Conservation (phyloP, 2,113 vertebrate species). For the Tursiops truncatus region DNA sequence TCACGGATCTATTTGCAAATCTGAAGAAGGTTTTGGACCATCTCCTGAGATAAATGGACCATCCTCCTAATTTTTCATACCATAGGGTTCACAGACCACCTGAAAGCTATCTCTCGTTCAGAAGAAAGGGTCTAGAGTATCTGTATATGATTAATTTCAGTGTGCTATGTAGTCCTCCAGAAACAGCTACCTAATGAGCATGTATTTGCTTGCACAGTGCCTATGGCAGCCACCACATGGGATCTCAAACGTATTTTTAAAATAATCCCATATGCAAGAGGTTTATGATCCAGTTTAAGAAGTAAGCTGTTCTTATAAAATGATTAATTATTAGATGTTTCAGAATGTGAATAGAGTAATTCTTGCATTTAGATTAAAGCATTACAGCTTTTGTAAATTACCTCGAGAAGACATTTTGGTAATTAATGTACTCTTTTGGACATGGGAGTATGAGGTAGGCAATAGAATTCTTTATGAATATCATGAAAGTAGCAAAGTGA, state of each 20-base stretch:
- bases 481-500: slow-evolving; percentile 1
- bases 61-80: slow-evolving; percentile 9
- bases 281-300: slow-evolving; percentile 19
- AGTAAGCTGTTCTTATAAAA: neutral
- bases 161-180: neutral
- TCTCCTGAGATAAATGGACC: neutral
- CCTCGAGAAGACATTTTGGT: neutral
- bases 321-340: neutral
- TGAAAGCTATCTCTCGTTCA: neutral
- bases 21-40: neutral
- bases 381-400: neutral
- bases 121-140: neutral
- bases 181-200: neutral
- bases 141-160: slow-evolving; percentile 15
- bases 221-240: neutral
- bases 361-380: neutral
- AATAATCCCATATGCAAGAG: slow-evolving; percentile 1
- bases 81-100: neutral
- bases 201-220: slow-evolving; percentile 36
- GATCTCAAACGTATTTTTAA: slow-evolving; percentile 8
- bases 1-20: neutral
- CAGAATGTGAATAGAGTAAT: neutral
- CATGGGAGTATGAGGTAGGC: neutral
- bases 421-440: neutral
- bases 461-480: neutral